A percentile compares a stretch with the other conserved stretches of the same genome.
phyloP scores from a whole-genome alignment of 2,113 vertebrate species.

The Chelonoidis abingdonii region DNA sequence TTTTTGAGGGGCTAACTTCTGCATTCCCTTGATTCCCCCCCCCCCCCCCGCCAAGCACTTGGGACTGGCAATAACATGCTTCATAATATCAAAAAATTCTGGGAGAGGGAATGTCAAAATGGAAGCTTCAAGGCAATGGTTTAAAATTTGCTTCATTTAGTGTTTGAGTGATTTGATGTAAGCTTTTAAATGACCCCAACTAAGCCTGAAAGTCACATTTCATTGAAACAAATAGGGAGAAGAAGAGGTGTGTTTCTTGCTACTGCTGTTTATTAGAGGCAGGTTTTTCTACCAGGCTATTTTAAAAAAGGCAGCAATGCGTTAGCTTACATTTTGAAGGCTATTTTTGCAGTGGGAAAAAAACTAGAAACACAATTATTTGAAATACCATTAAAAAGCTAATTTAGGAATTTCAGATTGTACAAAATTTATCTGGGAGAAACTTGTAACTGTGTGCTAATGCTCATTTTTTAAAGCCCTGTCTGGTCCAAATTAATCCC shows the following conservation, averaged over 20 bases:
- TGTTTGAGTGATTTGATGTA: not conserved
- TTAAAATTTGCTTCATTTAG: rapidly evolving
- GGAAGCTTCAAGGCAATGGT: not conserved
- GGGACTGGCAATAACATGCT: not conserved
- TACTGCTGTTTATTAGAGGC: not conserved
- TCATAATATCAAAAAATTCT: not conserved
- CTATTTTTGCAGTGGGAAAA: not conserved
- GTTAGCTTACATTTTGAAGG: not conserved
- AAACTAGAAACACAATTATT: not conserved
- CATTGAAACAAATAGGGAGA: rapidly evolving
- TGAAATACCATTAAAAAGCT: not conserved
- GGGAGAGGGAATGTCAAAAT: not conserved
- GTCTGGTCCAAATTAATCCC: not conserved
- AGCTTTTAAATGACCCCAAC: not conserved
- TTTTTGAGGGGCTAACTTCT: not conserved
- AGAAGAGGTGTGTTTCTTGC: not conserved
- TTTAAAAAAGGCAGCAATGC: not conserved
- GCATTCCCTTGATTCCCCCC: too few species aligned
- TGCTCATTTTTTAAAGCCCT: not conserved
- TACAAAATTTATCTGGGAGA: not conserved
- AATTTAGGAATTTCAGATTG: not conserved
- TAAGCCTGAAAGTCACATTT: not conserved
- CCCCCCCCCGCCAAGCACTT: too few species aligned
- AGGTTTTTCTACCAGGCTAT: not conserved
- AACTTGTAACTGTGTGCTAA: not conserved